Conservation (phyloP, 1,140 invertebrate species). For the Zaprionus gabonicus region DNA sequence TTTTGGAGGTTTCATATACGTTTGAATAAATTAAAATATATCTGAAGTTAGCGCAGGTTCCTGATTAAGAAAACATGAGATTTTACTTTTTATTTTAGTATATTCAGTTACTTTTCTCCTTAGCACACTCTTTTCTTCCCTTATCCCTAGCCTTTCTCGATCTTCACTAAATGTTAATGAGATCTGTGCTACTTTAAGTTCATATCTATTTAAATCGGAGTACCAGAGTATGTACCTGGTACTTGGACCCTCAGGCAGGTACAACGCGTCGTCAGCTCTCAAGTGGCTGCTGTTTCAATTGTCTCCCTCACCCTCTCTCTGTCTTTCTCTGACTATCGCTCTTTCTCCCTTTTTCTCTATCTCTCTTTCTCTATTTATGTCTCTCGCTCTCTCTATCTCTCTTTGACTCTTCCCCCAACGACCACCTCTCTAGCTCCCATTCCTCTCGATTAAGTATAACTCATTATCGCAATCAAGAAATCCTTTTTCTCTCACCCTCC, state of each 20-base stretch:
- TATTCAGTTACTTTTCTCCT: neutral
- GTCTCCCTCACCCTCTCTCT: slow-evolving; percentile 8
- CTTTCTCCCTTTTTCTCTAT: too few relatives aligned
- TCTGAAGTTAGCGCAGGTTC: too few relatives aligned
- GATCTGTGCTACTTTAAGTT: slow-evolving; percentile 20
- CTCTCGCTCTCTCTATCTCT: neutral
- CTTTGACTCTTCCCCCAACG: neutral
- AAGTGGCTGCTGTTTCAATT: slow-evolving; percentile 54
- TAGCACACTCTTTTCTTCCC: neutral
- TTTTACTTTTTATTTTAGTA: neutral
- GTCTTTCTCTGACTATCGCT: too few relatives aligned
- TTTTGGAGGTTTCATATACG: neutral
- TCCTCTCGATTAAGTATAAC: slow-evolving; percentile 68
- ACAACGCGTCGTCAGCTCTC: slow-evolving; percentile 38
- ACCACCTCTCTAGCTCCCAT: neutral
- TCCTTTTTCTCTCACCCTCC: slow-evolving; percentile 53
- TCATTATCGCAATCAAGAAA: slow-evolving; percentile 82
- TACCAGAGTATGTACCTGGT: slow-evolving; percentile 6
- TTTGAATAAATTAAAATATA: too few relatives aligned
- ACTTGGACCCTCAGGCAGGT: slow-evolving; percentile 30
- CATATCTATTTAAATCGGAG: slow-evolving; percentile 25
- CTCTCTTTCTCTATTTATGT: too few relatives aligned
- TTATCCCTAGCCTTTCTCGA: neutral
- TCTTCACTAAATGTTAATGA: slow-evolving; percentile 6
- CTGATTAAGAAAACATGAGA: too few relatives aligned